Evolutionary conservation across 2,113 vertebrate species (phyloP), one percentile per base, ranked within the genome.

Genomic region (Takifugu flavidus): DNA sequence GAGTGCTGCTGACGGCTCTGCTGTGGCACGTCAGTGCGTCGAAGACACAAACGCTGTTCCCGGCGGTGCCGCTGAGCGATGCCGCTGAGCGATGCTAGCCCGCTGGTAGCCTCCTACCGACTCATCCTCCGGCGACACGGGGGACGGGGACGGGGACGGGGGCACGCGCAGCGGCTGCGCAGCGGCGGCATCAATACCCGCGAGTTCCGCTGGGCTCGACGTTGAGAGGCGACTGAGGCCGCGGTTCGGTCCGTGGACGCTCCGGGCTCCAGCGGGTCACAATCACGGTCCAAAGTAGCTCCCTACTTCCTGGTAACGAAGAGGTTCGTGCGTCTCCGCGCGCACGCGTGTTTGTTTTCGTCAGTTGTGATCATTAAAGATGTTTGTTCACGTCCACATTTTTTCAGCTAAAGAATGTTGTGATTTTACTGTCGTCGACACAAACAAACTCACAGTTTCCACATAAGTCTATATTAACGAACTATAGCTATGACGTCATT

Each of bases 21-120:
- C 54, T 42, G 27, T 13, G 56, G 56, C 29, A 55, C 42, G 57
- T 55, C 34, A 57, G n/a, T 54, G 56, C 60, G 45, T 14, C 50
- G 49, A 70, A 13, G 68, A 73, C 63, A 65, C 59, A 13, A 71
- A 50, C 74, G 50, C 53, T 45, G 42, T 29, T 55, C 14, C 71
- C 62, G 62, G 62, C 65, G 57, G 59, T 20, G 58, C 58, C 25
- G 65, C 62, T 56, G 62, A 59, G 56, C 59, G 5, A 20, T 56
- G 65, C 53, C 25, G 65, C 62, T 56, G 62, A 59, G 56, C 59
- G 5, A 20, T 56, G 65, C 53, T 62, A 62, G 77, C 66, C 61
- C 6, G 52, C 75, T 6, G 66, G 51, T 83, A 83, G 82, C 78
- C 60, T 74, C 72, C 78, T 62, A 72, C 70, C 68, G 72, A 75